Base-by-base conservation (phyloP, 2,113 vertebrate genomes). In the Mustela nigripes region DNA sequence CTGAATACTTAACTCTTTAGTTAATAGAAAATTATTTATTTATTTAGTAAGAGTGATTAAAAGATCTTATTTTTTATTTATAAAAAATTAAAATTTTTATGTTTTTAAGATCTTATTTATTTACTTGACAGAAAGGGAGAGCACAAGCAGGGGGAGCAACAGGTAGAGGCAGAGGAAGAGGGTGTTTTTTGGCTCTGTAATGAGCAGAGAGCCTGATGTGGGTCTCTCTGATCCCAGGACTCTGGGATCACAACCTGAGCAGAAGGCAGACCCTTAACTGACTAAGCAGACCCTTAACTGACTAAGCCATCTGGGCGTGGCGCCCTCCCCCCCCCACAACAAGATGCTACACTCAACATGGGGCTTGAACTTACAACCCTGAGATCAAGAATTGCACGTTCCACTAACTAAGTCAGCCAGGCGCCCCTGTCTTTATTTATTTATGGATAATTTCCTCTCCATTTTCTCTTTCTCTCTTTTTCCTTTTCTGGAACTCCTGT, bases 401-500 rank as follows among this genome's bases (percentile, higher is more conserved):
- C 36, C 21, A 42, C 21, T 73, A 39, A 73, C 36, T 26, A 36
- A 73, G 71, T 21, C 36, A 42, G 11, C 36, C 36, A 74, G 71
- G 71, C 0, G 22, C 36, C 36, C 69, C 71, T 42, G 36, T 81
- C 21, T 81, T 65, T 78, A n/a, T 24, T 74, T 45, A 83, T 39
- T 53, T 42, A 19, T 63, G 22, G 26, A 33, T 74, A 19, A 83
- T 74, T 39, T 53, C 56, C 4, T 83, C 42, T 74, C 45, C 5
- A 19, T 15, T 82, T 39, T 82, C 24, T 58, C 4, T 50, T 62
- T 28, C 10, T 62, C 24, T 26, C 2, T 60, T 78, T 90, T 58
- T 67, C 5, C 36, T 94, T 69, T 88, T 80, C 19, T 63, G n/a
- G 12, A 89, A 95, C 39, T 83, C 33, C 42, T 81, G 10, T 94